Percentiles rank a stretch among this genome's conserved stretches.
Evolutionary conservation across 1,140 invertebrate species (phyloP).

Genomic region (Tetraneura akinire): DNA sequence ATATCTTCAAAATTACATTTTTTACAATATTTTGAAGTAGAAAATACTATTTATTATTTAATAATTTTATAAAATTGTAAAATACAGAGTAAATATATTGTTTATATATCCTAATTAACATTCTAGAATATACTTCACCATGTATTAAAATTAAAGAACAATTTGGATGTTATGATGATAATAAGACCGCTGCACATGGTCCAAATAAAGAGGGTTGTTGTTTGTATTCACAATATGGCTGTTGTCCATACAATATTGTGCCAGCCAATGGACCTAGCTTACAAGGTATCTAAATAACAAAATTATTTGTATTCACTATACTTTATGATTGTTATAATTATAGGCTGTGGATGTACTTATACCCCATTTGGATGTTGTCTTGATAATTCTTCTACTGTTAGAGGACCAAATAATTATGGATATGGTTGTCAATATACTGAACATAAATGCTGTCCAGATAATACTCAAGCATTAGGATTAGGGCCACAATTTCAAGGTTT

Average conservation of each 20-base stretch:
- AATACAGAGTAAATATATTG: neutral
- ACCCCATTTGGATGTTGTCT: slow-evolving; percentile 85
- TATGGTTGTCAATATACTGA: slow-evolving; percentile 80
- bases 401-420: slow-evolving; percentile 70
- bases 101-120: neutral
- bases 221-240: slow-evolving; percentile 71
- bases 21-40: no score
- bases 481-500: slow-evolving; percentile 85
- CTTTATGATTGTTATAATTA: slow-evolving; percentile 57
- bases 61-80: no score
- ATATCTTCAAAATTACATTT: slow-evolving; percentile 57
- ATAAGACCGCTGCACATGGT: slow-evolving; percentile 81
- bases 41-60: no score
- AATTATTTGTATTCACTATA: neutral
- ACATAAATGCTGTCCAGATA: slow-evolving; percentile 85
- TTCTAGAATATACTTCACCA: slow-evolving; percentile 68
- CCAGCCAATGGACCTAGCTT: slow-evolving; percentile 77
- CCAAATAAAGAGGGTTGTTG: slow-evolving; percentile 82
- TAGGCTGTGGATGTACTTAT: slow-evolving; percentile 75
- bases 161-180: slow-evolving; percentile 88
- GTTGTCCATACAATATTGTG: slow-evolving; percentile 88
- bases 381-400: slow-evolving; percentile 82
- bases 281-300: slow-evolving; percentile 64
- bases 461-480: slow-evolving; percentile 73
- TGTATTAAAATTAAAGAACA: slow-evolving; percentile 74